These are phyloP conservation scores for Hipparchia sbordonii DNA, from an alignment of 2,888 invertebrate genomes.

Conservation along the genomic window DNA sequence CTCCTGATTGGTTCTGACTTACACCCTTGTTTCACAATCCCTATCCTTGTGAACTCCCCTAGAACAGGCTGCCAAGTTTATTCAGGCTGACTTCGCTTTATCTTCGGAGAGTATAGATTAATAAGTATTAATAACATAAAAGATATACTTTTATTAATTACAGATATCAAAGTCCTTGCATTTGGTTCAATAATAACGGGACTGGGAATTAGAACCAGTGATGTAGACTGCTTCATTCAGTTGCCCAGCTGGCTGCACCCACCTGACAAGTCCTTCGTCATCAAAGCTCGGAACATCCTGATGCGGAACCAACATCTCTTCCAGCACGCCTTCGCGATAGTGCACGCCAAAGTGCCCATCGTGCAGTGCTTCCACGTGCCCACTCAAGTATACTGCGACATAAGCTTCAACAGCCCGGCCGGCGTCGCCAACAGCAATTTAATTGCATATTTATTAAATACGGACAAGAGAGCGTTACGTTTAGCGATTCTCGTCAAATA, in stretches of 20 bases:
- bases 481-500: slow-evolving; percentile 87
- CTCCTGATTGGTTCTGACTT: too few relatives aligned
- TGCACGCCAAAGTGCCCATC: slow-evolving; percentile 88
- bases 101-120: too few relatives aligned
- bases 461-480: slow-evolving; percentile 81
- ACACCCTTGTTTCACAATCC: too few relatives aligned
- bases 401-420: slow-evolving; percentile 86
- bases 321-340: slow-evolving; percentile 75
- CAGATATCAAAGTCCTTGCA: slow-evolving; percentile 69
- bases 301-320: slow-evolving; percentile 48
- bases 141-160: slow-evolving; percentile 10
- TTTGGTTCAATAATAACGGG: slow-evolving; percentile 90
- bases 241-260: slow-evolving; percentile 51
- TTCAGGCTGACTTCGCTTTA: too few relatives aligned
- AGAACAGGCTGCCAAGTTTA: too few relatives aligned
- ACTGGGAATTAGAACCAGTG: slow-evolving; percentile 86
- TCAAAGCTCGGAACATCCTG: slow-evolving; percentile 63
- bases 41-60: too few relatives aligned
- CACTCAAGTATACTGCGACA: slow-evolving; percentile 85
- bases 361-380: slow-evolving; percentile 86
- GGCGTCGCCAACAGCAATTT: slow-evolving; percentile 87
- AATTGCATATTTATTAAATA: slow-evolving; percentile 80
- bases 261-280: slow-evolving; percentile 42
- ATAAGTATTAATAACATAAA: too few relatives aligned
- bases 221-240: slow-evolving; percentile 87